phyloP scores from a whole-genome alignment of 2,113 vertebrate genomes.

The Micronycteris hirsuta region DNA sequence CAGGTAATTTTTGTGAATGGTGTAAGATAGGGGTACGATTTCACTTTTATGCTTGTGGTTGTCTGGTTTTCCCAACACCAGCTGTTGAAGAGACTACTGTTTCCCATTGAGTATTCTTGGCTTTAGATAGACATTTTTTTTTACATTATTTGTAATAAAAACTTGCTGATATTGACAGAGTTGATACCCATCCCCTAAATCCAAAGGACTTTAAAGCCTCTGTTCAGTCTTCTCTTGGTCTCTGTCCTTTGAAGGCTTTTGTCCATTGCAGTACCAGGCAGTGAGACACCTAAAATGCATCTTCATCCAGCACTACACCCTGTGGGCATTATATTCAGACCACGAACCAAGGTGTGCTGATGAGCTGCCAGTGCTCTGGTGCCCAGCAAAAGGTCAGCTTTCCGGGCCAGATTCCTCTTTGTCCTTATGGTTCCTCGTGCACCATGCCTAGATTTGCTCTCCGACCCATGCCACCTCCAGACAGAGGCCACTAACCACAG shows the following conservation, averaged over 20 bases:
- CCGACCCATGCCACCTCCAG: too few species aligned
- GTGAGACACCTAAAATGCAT: not conserved
- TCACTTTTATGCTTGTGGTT: not conserved
- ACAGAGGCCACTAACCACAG: not conserved
- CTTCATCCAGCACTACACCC: not conserved
- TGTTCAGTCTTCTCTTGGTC: not conserved
- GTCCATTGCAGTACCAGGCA: too few species aligned
- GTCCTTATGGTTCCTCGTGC: not conserved
- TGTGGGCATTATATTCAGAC: not conserved
- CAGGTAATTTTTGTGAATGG: not conserved
- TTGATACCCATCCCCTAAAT: not conserved
- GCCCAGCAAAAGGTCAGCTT: not conserved
- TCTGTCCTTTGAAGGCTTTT: not conserved
- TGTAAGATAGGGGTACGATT: not conserved
- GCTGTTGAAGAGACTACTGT: not conserved
- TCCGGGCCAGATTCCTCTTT: not conserved
- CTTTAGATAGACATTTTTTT: not conserved
- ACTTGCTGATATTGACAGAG: not conserved
- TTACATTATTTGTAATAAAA: not conserved
- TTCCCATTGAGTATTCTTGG: not conserved
- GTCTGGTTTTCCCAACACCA: not conserved
- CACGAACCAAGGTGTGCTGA: not conserved
- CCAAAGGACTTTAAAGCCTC: not conserved
- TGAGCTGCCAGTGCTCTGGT: fast-evolving
- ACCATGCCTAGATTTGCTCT: not conserved